These are phyloP conservation scores for Parnassius mnemosyne DNA, from an alignment of 2,888 invertebrate species.

Conservation along the genomic window DNA sequence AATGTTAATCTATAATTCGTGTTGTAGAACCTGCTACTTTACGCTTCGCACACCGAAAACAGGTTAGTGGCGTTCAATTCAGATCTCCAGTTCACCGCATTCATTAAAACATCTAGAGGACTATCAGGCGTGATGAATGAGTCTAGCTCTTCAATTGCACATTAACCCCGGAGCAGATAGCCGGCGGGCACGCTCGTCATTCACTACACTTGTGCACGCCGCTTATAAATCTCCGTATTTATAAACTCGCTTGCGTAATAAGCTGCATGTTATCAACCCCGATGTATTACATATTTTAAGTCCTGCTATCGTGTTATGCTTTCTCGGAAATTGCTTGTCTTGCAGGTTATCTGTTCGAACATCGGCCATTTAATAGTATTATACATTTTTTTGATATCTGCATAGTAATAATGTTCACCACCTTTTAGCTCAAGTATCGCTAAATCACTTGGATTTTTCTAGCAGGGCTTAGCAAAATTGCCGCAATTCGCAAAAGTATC, in stretches of 20 bases:
- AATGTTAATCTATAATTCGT: background rate
- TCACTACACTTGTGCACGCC: conserved; percentile 13
- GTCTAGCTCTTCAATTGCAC: conserved; percentile 15
- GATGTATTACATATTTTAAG: conserved; percentile 21
- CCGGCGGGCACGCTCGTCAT: conserved; percentile 8
- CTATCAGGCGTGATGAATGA: conserved; percentile 23
- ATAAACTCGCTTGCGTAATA: conserved; percentile 24
- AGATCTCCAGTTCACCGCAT: conserved; percentile 7
- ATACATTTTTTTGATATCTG: no score
- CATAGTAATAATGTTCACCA: no score
- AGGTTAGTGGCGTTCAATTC: conserved; percentile 1
- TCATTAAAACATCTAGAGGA: conserved; percentile 8
- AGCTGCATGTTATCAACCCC: conserved; percentile 14
- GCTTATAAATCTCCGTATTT: conserved; percentile 25
- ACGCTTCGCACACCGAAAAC: background rate
- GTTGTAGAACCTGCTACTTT: no score
- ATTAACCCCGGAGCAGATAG: conserved; percentile 20
- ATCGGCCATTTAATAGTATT: background rate
- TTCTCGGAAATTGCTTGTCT: conserved; percentile 7
- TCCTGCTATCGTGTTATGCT: conserved; percentile 14
- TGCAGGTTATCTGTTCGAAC: conserved; percentile 12
- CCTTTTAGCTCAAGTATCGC: no score
- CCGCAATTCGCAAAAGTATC: no score
- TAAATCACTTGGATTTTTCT: no score
- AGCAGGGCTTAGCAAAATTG: no score